Evolutionary conservation across 1,140 invertebrate genomes (phyloP), one percentile per base, ranked within the genome.

Genomic region (Macrosteles quadrilineatus): DNA sequence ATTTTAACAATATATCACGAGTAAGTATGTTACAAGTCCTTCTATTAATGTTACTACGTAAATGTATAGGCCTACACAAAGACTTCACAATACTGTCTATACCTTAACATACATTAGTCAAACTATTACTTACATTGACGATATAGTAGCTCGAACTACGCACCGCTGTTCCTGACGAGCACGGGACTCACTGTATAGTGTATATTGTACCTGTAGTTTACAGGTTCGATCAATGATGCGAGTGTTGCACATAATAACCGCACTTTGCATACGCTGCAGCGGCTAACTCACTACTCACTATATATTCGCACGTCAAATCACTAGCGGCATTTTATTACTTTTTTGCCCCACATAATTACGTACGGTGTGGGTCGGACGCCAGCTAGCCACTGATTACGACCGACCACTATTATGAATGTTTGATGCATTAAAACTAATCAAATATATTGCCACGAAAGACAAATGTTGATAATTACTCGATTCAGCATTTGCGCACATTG

Each of bases 341-440:
- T 59, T 59, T 59, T 17, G 11, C 19, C 19, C 47, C 27, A 30
- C 21, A 27, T 59, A 59, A 59, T 27, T 2, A 59, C 47, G 32
- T 36, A 4, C 47, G 21, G n/a, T 19, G 4, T 4, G 6, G 47
- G 2, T 23, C 23, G 55, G n/a, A 6, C 23, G 4, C 21, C 21
- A 25, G 21, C 14, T 6, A 29, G 23, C 55, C 2, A 29, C 21
- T 59, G 21, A 59, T 29, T 25, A 59, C 11, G 14, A 14, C 6
- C 21, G 2, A 12, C 25, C 55, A 59, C 55, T 59, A 59, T 59
- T 59, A 59, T 59, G 55, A 59, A 30, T 30, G 55, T 59, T 59
- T 59, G 55, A 59, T 59, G 55, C 55, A 59, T 59, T 59, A 59
- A 59, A 59, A 59, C 55, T 59, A 59, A 59, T 59, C 55, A 59